phyloP scores from a whole-genome alignment of 2,113 vertebrate genomes.

The Macrotus californicus region DNA sequence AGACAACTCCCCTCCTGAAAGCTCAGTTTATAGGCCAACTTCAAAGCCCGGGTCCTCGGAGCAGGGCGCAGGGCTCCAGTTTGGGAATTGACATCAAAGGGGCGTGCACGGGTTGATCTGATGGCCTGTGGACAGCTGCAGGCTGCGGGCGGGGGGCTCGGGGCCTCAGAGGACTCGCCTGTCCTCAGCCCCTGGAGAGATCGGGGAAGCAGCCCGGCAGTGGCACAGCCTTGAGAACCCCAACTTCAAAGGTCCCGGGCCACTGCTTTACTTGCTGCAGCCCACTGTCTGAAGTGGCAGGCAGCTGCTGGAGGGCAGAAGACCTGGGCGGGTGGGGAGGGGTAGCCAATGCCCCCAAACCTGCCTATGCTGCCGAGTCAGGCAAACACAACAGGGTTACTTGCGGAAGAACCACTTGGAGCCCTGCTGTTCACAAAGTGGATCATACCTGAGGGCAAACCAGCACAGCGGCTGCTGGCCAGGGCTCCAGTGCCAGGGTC shows the following conservation, averaged over 20 bases:
- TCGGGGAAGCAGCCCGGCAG: background rate
- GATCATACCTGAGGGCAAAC: background rate
- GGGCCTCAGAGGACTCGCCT: conserved; percentile 72
- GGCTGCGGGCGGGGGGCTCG: conserved; percentile 15
- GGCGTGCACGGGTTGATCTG: conserved; percentile 72
- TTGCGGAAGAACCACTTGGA: background rate
- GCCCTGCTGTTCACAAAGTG: background rate
- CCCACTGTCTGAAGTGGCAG: background rate
- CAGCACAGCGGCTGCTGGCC: accelerated
- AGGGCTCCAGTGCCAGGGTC: background rate
- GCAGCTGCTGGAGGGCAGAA: background rate
- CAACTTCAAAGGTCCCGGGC: conserved; percentile 42
- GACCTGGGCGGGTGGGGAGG: background rate
- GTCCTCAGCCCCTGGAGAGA: conserved; percentile 67
- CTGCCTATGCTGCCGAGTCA: background rate
- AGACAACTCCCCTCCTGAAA: conserved; percentile 82
- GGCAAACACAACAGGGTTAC: background rate
- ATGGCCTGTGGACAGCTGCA: conserved; percentile 73
- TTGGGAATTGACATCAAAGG: conserved; percentile 84
- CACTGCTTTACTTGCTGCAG: background rate
- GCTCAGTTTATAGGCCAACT: conserved; percentile 83
- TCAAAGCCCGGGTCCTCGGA: conserved; percentile 82
- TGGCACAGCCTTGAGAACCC: background rate
- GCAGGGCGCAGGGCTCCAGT: conserved; percentile 65
- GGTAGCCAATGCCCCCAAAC: background rate